phyloP scores from a whole-genome alignment of 2,797 vertebrate genomes.

The Sebastes taczanowskii region DNA sequence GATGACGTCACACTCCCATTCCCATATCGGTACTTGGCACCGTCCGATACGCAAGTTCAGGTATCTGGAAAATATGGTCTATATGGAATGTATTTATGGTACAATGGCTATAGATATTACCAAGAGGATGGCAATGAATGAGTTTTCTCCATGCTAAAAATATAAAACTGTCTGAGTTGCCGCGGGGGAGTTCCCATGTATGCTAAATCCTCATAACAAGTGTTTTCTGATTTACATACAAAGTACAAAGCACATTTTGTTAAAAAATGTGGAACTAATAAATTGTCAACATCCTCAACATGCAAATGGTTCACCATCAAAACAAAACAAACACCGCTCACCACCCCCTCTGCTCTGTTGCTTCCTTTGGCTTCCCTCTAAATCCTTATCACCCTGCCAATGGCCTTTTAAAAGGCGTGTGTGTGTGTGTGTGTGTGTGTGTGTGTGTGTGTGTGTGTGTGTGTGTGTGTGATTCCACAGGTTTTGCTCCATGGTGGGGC shows the following conservation, averaged over 20 bases:
- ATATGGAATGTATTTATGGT: rapidly evolving
- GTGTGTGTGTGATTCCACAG: conserved; percentile 15
- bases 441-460: neutral
- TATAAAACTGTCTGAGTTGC: no score
- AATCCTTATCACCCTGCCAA: neutral
- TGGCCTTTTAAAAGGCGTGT: neutral
- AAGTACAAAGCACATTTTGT: neutral
- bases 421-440: neutral
- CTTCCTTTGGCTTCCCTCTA: neutral
- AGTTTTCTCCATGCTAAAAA: no score
- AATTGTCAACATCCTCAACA: neutral
- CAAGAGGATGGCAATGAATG: no score
- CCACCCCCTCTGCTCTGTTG: neutral
- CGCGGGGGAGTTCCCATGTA: neutral
- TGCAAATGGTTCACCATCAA: neutral
- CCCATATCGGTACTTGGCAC: no score
- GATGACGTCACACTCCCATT: no score
- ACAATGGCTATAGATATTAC: neutral
- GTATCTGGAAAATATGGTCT: no score
- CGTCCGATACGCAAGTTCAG: no score
- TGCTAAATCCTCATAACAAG: neutral
- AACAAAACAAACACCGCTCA: neutral
- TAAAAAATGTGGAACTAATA: neutral
- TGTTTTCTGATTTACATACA: neutral
- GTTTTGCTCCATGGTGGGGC: neutral